phyloP scores from a whole-genome alignment of 2,113 vertebrate genomes.

The Motacilla tschutschensis region DNA sequence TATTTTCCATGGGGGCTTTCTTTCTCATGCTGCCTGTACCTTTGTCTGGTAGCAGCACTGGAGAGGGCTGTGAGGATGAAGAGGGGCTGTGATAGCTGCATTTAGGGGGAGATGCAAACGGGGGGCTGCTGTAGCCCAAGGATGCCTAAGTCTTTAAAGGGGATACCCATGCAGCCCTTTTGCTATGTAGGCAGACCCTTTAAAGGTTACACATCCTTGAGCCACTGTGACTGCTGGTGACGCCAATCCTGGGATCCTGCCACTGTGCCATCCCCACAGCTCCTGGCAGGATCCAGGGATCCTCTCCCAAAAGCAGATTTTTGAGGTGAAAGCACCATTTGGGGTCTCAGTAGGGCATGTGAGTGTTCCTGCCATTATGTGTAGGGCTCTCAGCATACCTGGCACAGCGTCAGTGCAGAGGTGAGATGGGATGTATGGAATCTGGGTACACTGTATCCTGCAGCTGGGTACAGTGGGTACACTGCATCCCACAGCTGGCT shows the following conservation, averaged over 20 bases:
- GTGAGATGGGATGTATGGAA: not conserved
- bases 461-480: no score
- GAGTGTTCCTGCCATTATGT: not conserved
- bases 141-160: not conserved
- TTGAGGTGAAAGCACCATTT: not conserved
- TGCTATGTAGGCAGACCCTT: not conserved
- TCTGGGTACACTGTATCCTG: not conserved
- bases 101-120: not conserved
- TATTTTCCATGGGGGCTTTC: not conserved
- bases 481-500: not conserved
- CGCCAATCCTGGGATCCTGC: rapidly evolving
- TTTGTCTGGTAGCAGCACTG: rapidly evolving
- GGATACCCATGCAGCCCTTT: not conserved
- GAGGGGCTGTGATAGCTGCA: not conserved
- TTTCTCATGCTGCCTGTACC: not conserved
- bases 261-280: rapidly evolving
- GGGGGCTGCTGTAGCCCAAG: not conserved
- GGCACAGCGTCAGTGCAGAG: not conserved
- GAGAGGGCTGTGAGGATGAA: not conserved
- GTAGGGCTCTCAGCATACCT: rapidly evolving
- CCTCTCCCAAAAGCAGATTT: not conserved
- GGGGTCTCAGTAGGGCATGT: not conserved
- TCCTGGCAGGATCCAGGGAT: not conserved
- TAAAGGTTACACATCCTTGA: not conserved
- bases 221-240: not conserved